phyloP scores from a whole-genome alignment of 2,888 invertebrate genomes.

The Caenorhabditis parvicauda region DNA sequence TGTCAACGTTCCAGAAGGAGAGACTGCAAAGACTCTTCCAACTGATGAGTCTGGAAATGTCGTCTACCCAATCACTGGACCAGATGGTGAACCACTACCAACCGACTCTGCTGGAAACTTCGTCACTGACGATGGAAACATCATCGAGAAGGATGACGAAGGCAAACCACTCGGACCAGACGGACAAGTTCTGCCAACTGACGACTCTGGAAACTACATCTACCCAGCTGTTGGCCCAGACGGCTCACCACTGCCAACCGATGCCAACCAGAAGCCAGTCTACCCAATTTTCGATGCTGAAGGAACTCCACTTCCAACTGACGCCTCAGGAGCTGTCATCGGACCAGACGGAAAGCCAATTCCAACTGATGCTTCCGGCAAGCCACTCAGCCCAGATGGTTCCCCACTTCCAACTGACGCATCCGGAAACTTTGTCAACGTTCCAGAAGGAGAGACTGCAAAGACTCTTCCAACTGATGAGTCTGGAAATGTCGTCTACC shows the following conservation, averaged over 20 bases:
- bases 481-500: too few relatives aligned
- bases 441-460: conserved; percentile 22
- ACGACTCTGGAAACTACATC: conserved; percentile 29
- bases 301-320: conserved; percentile 22
- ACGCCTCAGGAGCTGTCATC: conserved; percentile 8
- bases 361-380: conserved; percentile 22
- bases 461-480: conserved; percentile 19
- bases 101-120: conserved; percentile 12
- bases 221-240: conserved; percentile 29
- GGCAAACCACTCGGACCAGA: conserved; percentile 37
- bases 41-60: conserved; percentile 21
- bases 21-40: conserved; percentile 23
- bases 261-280: conserved; percentile 6
- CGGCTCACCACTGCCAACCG: conserved; percentile 13
- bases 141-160: conserved; percentile 24
- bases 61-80: too few relatives aligned
- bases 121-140: conserved; percentile 19
- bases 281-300: conserved; percentile 16
- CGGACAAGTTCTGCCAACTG: conserved; percentile 30
- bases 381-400: conserved; percentile 28
- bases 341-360: conserved; percentile 39
- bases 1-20: conserved; percentile 11
- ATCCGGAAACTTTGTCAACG: conserved; percentile 12
- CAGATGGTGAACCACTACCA: conserved; percentile 26
- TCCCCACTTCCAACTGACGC: conserved; percentile 29